Evolutionary conservation across 1,140 invertebrate genomes (phyloP).

Genomic region (Euwallacea similis): DNA sequence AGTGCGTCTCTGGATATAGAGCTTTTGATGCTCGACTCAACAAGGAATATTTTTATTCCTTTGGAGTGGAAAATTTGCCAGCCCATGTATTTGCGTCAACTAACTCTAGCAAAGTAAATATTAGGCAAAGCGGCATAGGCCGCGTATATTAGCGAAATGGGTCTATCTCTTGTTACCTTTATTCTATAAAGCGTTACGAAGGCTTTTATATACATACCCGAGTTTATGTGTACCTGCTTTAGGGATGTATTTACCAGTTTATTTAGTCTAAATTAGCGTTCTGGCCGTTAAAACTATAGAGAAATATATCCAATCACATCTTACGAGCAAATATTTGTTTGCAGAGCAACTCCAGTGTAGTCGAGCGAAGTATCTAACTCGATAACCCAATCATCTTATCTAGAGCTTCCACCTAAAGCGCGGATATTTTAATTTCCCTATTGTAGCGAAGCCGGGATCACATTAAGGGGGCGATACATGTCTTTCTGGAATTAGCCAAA

Average conservation of each 20-base stretch:
- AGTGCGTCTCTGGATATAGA: slow-evolving; percentile 35
- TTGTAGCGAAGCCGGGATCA: slow-evolving; percentile 32
- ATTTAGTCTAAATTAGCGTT: neutral
- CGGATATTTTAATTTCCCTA: slow-evolving; percentile 38
- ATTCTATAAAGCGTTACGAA: slow-evolving; percentile 18
- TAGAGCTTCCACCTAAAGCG: neutral
- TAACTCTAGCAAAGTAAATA: slow-evolving; percentile 52
- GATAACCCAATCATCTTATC: slow-evolving; percentile 5
- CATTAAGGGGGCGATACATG: slow-evolving; percentile 45
- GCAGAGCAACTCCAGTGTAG: too few species aligned
- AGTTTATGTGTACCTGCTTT: neutral
- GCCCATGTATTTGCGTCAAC: slow-evolving; percentile 49
- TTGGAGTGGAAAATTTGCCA: slow-evolving; percentile 49
- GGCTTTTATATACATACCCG: slow-evolving; percentile 10
- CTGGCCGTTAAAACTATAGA: too few species aligned
- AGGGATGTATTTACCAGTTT: slow-evolving; percentile 2
- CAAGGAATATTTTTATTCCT: slow-evolving; percentile 48
- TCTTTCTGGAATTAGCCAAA: slow-evolving; percentile 53
- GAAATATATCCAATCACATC: too few species aligned
- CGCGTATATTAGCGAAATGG: slow-evolving; percentile 48
- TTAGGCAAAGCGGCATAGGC: slow-evolving; percentile 45
- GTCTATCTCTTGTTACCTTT: slow-evolving; percentile 37
- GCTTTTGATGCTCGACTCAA: slow-evolving; percentile 42
- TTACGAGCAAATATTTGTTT: too few species aligned
- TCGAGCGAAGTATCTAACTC: neutral